Evolutionary conservation across 2,888 invertebrate species (phyloP), one percentile per base, ranked within the genome.

Genomic region (Leptinotarsa juncta): DNA sequence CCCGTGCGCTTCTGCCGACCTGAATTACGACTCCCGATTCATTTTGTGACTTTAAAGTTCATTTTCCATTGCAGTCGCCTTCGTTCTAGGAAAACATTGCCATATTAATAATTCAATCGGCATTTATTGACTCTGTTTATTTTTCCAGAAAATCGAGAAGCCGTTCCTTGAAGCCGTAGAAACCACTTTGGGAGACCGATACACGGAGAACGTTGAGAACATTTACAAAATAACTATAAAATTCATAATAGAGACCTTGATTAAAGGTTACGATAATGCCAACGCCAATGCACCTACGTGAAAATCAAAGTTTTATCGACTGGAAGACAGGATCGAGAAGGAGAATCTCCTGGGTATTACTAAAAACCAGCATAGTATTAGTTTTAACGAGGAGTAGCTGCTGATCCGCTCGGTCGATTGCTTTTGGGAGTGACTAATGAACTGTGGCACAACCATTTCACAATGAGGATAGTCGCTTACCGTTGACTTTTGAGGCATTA

Each of bases 161-260:
- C 96, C 97, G 1, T 97, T 97, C 88, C 89, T 97, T 82, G 91
- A 93, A 85, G 95, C 97, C 0, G 96, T 97, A 14, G 93, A 94
- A 85, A 92, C 93, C 78, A 96, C 96, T 0, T 90, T 97, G 51
- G 96, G 95, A 4, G 96, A 97, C 81, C 91, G 96, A 78, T 97
- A 95, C 89, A 95, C 96, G 14, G 94, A 95, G 70, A 96, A 96
- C 88, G 95, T 97, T 81, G 95, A 96, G 85, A 93, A 92, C 82
- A 95, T 96, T 84, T 97, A 97, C 91, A 93, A 94, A 88, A 90
- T 95, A 80, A 95, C 96, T 71, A 96, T 97, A 85, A 93, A 93
- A 86, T 95, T 96, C 85, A 96, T 97, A 82, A 91, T 97, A 83
- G 94, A 95, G 86, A 96, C 95, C 77, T 89, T 97, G 78, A 91